Evolutionary conservation across 2,113 vertebrate species (phyloP).

Genomic region (Crypturellus undulatus): DNA sequence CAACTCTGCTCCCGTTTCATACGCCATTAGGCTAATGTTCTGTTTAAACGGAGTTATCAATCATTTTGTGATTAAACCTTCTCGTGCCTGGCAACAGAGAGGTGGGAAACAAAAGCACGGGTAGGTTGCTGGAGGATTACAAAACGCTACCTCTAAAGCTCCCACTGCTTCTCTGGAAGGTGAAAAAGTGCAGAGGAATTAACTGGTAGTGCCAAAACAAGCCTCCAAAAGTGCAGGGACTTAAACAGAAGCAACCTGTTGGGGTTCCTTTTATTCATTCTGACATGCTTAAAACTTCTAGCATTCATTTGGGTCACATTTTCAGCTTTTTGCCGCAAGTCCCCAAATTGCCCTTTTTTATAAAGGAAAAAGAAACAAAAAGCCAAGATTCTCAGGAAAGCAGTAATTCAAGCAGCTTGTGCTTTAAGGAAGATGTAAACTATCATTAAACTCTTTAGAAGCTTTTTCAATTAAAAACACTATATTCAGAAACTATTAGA

Average conservation of each 20-base stretch:
- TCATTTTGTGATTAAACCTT: constrained; percentile 66
- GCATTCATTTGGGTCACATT: not conserved
- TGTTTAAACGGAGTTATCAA: constrained; percentile 58
- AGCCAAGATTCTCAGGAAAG: not conserved
- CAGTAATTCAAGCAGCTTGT: not conserved
- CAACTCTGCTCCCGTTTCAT: constrained; percentile 14
- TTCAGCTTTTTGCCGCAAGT: not conserved
- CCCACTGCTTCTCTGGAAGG: constrained; percentile 6
- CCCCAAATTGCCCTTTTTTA: not conserved
- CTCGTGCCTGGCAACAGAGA: constrained; percentile 52
- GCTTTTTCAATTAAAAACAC: not conserved
- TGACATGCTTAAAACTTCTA: not conserved
- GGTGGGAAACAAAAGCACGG: constrained; percentile 12
- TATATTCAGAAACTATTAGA: not conserved
- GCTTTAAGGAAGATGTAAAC: not conserved
- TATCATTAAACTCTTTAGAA: not conserved
- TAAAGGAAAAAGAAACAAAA: not conserved
- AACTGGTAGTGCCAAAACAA: constrained; percentile 46
- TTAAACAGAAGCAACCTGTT: constrained; percentile 20
- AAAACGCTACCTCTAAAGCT: constrained; percentile 35
- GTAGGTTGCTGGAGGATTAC: constrained; percentile 38
- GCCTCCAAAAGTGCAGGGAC: not conserved
- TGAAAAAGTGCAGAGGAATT: constrained; percentile 7
- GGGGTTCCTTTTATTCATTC: constrained; percentile 19
- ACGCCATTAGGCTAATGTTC: constrained; percentile 65